Percentiles rank a stretch among this genome's conserved stretches.
Conservation (phyloP, 2,888 invertebrate genomes). For the Polyommatus iphigenia region DNA sequence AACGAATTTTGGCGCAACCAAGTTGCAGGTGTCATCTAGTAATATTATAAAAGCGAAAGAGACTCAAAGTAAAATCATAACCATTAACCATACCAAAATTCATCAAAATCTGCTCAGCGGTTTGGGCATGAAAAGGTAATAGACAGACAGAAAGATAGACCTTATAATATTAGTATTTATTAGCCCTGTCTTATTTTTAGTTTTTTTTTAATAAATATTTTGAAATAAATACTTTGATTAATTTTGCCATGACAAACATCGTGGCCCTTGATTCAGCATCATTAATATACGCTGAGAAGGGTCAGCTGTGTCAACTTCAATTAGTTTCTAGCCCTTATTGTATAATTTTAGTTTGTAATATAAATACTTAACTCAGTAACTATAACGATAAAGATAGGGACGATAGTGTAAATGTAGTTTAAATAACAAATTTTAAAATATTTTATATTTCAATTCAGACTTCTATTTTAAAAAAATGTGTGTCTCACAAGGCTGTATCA, state of each 20-base stretch:
- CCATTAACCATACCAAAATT: too few relatives aligned
- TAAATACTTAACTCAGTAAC: background rate
- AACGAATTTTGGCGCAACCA: background rate
- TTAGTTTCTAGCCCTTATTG: slow-evolving; percentile 5
- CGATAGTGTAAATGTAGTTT: too few relatives aligned
- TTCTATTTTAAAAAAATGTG: too few relatives aligned
- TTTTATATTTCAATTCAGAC: too few relatives aligned
- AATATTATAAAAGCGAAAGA: too few relatives aligned
- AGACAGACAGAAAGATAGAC: too few relatives aligned
- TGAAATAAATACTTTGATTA: background rate
- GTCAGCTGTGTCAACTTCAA: slow-evolving; percentile 25
- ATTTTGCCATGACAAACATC: slow-evolving; percentile 5
- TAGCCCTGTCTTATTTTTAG: background rate
- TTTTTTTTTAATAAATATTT: background rate
- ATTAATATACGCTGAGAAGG: slow-evolving; percentile 21
- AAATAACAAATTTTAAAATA: too few relatives aligned
- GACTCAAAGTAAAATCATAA: too few relatives aligned
- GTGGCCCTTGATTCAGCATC: background rate
- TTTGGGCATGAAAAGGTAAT: too few relatives aligned
- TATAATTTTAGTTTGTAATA: background rate
- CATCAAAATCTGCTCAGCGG: too few relatives aligned
- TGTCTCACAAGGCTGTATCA: too few relatives aligned
- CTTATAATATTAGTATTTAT: too few relatives aligned
- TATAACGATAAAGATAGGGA: background rate
- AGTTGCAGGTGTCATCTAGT: background rate